Base-by-base conservation (phyloP, 2,888 invertebrate genomes). In the Julus scanicus region DNA sequence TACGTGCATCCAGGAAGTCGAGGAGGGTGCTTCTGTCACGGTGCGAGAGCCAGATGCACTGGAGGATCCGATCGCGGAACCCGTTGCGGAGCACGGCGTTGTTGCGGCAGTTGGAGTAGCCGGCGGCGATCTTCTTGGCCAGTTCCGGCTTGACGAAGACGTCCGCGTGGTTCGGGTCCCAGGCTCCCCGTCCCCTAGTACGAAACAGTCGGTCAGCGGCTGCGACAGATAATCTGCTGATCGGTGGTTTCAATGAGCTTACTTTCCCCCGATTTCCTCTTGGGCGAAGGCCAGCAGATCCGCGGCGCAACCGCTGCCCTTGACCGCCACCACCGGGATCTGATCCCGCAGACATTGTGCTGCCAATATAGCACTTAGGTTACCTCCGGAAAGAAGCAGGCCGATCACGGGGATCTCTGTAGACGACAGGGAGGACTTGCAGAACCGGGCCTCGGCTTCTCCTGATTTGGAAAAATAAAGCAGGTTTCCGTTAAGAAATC, bases 291-390 rank as follows among this genome's bases (percentile, higher is more conserved):
- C 91, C 37, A 92, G 89, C 3, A 92, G 90, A 89, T 92, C 92
- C n/a, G 92, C 92, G 0, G 91, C 91, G 8, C 91, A 91, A 5
- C 92, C 92, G 87, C 91, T 91, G 1, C 92, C 92, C 88, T 91
- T 91, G 48, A 92, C 89, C 1, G 92, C 91, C 2, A 92, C 91
- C 6, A 92, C 91, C 11, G 92, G 92, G 89, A 92, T 91, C 88
- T 91, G 91, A 86, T 91, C 91, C 85, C 91, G 91, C 17, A 92
- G 90, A 89, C 92, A 91, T 87, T 91, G 91, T 29, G 92, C 88
- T 5, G 92, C 91, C 49, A 92, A 91, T 40, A 92, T 91, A 5
- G 92, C 91, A 49, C 91, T 91, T 9, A 90, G 89, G 39, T 91
- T 91, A 2, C 91, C 92, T 1, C 92, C 92, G 89, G 92, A 92